A percentile compares a stretch with the other conserved stretches of the same genome.
Conservation (phyloP, 2,888 invertebrate species). For the Conistra vaccinii region DNA sequence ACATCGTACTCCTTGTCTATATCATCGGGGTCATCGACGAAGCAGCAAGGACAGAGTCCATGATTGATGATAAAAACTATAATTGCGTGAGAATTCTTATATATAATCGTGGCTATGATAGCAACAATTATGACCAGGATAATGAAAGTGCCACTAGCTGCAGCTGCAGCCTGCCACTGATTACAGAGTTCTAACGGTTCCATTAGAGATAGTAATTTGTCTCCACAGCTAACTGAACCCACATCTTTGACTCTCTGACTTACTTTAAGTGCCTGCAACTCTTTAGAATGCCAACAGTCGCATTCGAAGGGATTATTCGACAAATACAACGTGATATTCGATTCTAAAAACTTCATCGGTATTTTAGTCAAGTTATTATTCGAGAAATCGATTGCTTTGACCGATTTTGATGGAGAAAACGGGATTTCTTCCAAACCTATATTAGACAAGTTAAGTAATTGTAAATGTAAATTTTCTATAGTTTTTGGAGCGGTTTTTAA, state of each 20-base stretch:
- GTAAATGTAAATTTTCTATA: conserved; percentile 13
- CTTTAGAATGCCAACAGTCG: conserved; percentile 36
- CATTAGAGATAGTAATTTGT: conserved; percentile 13
- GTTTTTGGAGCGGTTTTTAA: not conserved
- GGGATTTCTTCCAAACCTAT: conserved; percentile 26
- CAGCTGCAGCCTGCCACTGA: conserved; percentile 49
- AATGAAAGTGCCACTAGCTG: conserved; percentile 47
- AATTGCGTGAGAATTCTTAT: conserved; percentile 62
- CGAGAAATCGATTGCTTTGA: conserved; percentile 50
- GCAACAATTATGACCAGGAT: conserved; percentile 27
- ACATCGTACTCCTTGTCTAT: conserved; percentile 42
- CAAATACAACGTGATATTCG: conserved; percentile 41
- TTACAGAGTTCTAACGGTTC: conserved; percentile 66
- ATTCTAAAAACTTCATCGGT: conserved; percentile 36
- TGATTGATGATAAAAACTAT: conserved; percentile 60
- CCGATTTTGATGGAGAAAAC: conserved; percentile 30
- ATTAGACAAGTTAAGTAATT: conserved; percentile 40
- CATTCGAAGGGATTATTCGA: conserved; percentile 50
- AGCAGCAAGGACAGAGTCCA: conserved; percentile 52
- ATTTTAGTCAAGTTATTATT: conserved; percentile 41
- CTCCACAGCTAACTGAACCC: conserved; percentile 39
- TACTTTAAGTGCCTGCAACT: conserved; percentile 14
- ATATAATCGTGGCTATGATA: conserved; percentile 29
- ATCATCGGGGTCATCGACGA: conserved; percentile 44
- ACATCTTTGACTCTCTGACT: conserved; percentile 56